Evolutionary conservation across 2,113 vertebrate species (phyloP).

Genomic region (Alosa alosa): DNA sequence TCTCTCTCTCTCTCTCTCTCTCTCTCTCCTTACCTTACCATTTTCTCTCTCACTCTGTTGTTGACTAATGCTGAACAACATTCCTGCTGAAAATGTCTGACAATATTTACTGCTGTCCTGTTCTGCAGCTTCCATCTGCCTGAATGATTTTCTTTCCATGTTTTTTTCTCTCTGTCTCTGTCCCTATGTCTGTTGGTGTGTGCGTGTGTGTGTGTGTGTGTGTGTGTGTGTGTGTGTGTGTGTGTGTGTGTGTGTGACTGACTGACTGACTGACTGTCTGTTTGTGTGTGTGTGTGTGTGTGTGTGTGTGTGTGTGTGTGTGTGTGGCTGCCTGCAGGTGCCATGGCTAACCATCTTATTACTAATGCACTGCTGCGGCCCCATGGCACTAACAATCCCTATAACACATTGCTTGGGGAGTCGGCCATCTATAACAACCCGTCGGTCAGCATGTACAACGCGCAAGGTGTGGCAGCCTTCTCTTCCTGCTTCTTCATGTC

Average conservation of each 20-base stretch:
- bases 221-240: not conserved
- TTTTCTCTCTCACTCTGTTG: not conserved
- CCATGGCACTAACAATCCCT: constrained; percentile 99
- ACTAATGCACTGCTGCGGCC: constrained; percentile 99
- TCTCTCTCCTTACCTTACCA: not conserved
- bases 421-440: constrained; percentile 99
- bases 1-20: not conserved
- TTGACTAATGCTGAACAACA: not conserved
- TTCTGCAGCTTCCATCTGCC: not conserved
- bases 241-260: constrained; percentile 77
- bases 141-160: constrained; percentile 14
- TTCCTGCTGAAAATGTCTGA: not conserved
- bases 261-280: constrained; percentile 35
- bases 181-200: not conserved
- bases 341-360: constrained; percentile 99
- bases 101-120: not conserved
- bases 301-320: constrained; percentile 87
- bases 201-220: not conserved
- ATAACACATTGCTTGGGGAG: constrained; percentile 99
- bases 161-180: constrained; percentile 21
- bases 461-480: constrained; percentile 97
- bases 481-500: constrained; percentile 56
- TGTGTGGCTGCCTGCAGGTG: constrained; percentile 96
- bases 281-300: constrained; percentile 81
- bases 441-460: constrained; percentile 99